A percentile compares a stretch with the other conserved stretches of the same genome.
phyloP scores from a whole-genome alignment of 2,113 vertebrate genomes.

The Merops nubicus region DNA sequence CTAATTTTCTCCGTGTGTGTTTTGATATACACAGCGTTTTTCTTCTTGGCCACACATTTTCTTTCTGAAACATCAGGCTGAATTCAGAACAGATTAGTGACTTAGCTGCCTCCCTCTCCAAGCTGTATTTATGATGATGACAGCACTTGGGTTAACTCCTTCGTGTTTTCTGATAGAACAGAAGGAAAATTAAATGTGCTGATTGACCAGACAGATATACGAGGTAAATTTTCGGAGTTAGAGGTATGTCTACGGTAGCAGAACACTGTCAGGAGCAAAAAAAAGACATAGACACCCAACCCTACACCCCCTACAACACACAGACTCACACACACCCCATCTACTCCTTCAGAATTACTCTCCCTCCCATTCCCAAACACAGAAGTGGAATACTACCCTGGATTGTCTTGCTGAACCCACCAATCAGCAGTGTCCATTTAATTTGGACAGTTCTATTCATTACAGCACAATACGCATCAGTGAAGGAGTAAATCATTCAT shows the following conservation, averaged over 20 bases:
- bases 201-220: not conserved
- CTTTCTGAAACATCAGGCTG: not conserved
- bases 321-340: not conserved
- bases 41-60: not conserved
- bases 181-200: not conserved
- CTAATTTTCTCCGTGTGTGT: not conserved
- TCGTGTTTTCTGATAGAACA: constrained; percentile 16
- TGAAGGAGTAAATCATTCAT: not conserved
- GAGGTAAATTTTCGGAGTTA: not conserved
- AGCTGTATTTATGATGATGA: not conserved
- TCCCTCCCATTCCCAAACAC: not conserved
- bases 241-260: not conserved
- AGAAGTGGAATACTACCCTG: not conserved
- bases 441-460: not conserved
- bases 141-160: constrained; percentile 28
- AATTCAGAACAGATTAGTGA: constrained; percentile 6
- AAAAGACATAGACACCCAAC: not conserved
- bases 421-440: not conserved
- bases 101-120: not conserved
- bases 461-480: not conserved
- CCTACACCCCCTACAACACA: not conserved
- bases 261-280: not conserved
- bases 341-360: not conserved
- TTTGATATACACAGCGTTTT: not conserved
- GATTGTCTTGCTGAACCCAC: not conserved